Base-by-base conservation (phyloP, 2,797 vertebrate genomes). In the Chaunax sp. region DNA sequence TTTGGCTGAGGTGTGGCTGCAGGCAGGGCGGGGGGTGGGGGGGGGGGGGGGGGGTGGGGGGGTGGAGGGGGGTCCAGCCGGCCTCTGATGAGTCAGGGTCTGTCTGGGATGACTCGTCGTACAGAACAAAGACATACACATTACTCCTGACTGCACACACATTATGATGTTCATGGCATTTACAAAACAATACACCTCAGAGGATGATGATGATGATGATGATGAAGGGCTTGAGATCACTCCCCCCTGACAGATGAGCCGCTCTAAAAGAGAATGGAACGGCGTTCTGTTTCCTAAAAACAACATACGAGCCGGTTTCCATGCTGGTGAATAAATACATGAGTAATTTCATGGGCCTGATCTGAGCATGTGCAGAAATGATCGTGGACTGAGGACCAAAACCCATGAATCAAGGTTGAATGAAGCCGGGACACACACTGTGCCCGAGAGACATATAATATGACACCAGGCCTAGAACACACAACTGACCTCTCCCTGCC, bases 61-160 rank as follows among this genome's bases (percentile, higher is more conserved):
- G 56, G 54, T 46, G 38, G 26, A 16, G 43, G 35, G 45, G 70
- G 75, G 72, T 75, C 75, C 20, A 60, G 77, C 75, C 61, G 72
- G 57, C 75, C 67, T 69, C 69, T n/a, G n/a, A n/a, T 92, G 89
- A 92, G 77, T 92, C 90, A 91, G 76, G 79, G 58, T 58, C 40
- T 47, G 80, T 84, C 83, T 88, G 74, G 55, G 62, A 82, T 89
- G 87, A 91, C 87, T 89, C 70, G 61, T 76, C 83, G 20, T 46
- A 56, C 56, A 77, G 55, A 58, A 63, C 75, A 77, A 50, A 77
- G 28, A 66, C 35, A 58, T 38, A 79, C 30, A 74, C 64, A 82
- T n/a, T n/a, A n/a, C n/a, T n/a, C n/a, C n/a, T n/a, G n/a, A n/a
- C n/a, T n/a, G n/a, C 58, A 74, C n/a, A 46, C 57, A 45, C 33